These are phyloP conservation scores for Periophthalmodon schlosseri DNA, from an alignment of 2,113 vertebrate genomes.

Conservation along the genomic window DNA sequence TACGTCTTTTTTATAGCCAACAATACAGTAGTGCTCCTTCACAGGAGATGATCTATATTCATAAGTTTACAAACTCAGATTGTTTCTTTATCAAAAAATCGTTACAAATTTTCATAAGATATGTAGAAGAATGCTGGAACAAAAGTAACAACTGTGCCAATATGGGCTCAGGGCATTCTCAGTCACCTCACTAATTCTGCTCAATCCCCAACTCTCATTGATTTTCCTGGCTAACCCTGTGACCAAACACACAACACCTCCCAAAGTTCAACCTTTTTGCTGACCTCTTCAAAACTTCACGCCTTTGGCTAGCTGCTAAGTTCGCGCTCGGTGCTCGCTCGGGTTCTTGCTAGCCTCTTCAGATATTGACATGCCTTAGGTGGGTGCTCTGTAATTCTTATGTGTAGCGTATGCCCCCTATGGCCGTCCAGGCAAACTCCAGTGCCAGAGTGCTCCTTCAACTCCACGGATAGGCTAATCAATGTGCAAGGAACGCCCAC, in stretches of 20 bases:
- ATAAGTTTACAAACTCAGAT: constrained; percentile 29
- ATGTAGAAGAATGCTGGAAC: constrained; percentile 37
- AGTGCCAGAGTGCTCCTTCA: constrained; percentile 54
- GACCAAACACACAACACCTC: constrained; percentile 58
- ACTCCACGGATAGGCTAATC: constrained; percentile 53
- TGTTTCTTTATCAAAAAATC: constrained; percentile 32
- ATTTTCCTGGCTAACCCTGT: constrained; percentile 61
- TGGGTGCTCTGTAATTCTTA: constrained; percentile 49
- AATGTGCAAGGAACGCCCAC: constrained; percentile 64
- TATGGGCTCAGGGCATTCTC: constrained; percentile 33
- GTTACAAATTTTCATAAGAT: constrained; percentile 30
- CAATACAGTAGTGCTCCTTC: constrained; percentile 8
- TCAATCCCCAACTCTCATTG: constrained; percentile 55
- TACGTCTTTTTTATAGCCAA: constrained; percentile 4
- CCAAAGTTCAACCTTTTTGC: constrained; percentile 48
- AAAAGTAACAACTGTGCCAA: constrained; percentile 55
- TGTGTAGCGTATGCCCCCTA: constrained; percentile 40
- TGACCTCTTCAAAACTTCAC: constrained; percentile 66
- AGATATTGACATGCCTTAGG: constrained; percentile 65
- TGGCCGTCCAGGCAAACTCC: constrained; percentile 53
- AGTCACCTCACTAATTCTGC: constrained; percentile 60
- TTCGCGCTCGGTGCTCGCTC: constrained; percentile 50
- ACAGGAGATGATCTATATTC: constrained; percentile 21
- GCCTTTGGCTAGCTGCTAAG: constrained; percentile 55
- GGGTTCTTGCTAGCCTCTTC: constrained; percentile 38